phyloP scores from a whole-genome alignment of 2,888 invertebrate species.

The Apamea monoglypha region DNA sequence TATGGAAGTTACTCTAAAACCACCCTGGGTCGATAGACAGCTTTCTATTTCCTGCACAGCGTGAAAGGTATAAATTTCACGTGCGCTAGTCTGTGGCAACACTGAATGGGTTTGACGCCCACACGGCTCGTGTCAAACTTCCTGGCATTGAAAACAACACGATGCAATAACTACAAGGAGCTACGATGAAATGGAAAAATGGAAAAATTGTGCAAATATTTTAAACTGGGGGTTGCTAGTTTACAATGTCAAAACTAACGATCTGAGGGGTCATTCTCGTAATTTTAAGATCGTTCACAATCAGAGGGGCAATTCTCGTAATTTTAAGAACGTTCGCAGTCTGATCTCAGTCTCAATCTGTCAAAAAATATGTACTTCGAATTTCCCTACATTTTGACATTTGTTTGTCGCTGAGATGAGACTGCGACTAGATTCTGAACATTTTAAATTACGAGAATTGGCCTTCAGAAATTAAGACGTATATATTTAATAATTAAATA shows the following conservation, averaged over 20 bases:
- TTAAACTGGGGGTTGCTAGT: background rate
- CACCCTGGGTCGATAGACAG: background rate
- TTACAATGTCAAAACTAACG: background rate
- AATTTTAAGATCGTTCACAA: too few relatives aligned
- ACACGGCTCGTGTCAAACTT: conserved; percentile 45
- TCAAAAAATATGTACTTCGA: too few relatives aligned
- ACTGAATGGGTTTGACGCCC: conserved; percentile 45
- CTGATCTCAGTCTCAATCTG: too few relatives aligned
- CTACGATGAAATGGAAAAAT: background rate
- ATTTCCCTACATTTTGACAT: too few relatives aligned
- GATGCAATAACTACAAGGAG: conserved; percentile 39
- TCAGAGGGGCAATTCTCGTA: too few relatives aligned
- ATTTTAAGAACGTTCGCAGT: too few relatives aligned
- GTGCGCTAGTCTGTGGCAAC: conserved; percentile 5
- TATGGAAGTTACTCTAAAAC: background rate
- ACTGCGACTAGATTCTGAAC: too few relatives aligned
- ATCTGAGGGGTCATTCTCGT: too few relatives aligned
- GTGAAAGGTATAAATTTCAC: conserved; percentile 17
- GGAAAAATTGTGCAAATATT: background rate
- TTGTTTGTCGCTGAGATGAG: too few relatives aligned
- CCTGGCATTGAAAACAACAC: conserved; percentile 49
- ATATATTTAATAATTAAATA: too few relatives aligned
- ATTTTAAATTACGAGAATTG: too few relatives aligned
- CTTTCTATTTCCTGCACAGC: conserved; percentile 29
- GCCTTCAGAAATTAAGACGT: too few relatives aligned